A percentile compares a stretch with the other conserved stretches of the same genome.
Evolutionary conservation across 2,888 invertebrate genomes (phyloP).

Genomic region (Ophion slaviceki): DNA sequence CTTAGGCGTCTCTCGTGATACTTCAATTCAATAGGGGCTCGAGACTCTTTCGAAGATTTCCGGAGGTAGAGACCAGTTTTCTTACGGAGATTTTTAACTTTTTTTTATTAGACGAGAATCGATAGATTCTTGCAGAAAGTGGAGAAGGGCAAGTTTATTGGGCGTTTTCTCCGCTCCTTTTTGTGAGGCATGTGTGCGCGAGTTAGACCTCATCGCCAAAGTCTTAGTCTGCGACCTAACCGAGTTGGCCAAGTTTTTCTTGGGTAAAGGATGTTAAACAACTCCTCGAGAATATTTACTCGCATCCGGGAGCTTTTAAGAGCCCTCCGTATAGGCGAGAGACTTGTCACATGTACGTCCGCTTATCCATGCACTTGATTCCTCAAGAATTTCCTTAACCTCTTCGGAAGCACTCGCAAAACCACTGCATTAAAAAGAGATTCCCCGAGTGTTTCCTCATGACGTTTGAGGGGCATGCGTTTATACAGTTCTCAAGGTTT

Average conservation of each 20-base stretch:
- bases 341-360: slow-evolving; percentile 6
- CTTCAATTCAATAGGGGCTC: slow-evolving; percentile 11
- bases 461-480: too few species aligned
- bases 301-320: background rate
- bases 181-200: background rate
- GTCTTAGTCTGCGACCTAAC: slow-evolving; percentile 10
- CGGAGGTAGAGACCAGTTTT: background rate
- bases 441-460: too few species aligned
- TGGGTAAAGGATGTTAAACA: slow-evolving; percentile 19
- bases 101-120: slow-evolving; percentile 30
- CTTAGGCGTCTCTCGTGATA: background rate
- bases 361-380: slow-evolving; percentile 5
- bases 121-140: slow-evolving; percentile 31
- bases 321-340: background rate
- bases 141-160: slow-evolving; percentile 36
- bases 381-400: background rate
- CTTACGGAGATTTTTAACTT: slow-evolving; percentile 10
- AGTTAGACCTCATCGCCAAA: slow-evolving; percentile 15
- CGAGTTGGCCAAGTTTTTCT: slow-evolving; percentile 44
- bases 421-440: too few species aligned
- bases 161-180: background rate
- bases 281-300: slow-evolving; percentile 44
- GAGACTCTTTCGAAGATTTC: background rate
- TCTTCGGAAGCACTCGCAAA: background rate
- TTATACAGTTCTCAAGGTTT: too few species aligned